Base-by-base conservation (phyloP, 2,797 vertebrate genomes). In the Salmo trutta region DNA sequence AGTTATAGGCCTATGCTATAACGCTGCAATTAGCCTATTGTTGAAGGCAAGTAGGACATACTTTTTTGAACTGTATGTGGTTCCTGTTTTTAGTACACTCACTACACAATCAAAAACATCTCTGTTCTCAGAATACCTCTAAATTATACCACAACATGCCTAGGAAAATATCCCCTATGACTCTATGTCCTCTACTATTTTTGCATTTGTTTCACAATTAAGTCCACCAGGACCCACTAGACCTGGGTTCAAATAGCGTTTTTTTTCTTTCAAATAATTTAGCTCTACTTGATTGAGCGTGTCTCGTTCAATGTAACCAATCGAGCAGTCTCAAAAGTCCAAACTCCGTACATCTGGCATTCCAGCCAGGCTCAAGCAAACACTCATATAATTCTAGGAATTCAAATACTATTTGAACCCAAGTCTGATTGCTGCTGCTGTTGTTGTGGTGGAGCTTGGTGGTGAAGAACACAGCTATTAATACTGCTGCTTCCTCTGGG, bases 391-490 rank as follows among this genome's bases (percentile, higher is more conserved):
- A 27, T 8, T 64, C 21, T 64, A 64, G 59, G 59, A 8, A 24
- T 64, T 64, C 0, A 64, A 64, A 24, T 64, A 64, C 21, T 64
- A 64, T 64, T 64, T 64, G 21, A 64, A 64, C 59, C 59, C 5
- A 64, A 21, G 10, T 27, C 59, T 64, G 59, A 27, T 4, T 51
- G 54, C 52, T 71, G 47, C 75, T 31, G 33, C 56, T 67, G 68
- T 77, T 83, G 81, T 77, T 75, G 73, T 71, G 27, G 19, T 68
- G 82, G 86, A 79, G 86, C 83, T 85, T 87, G 89, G 41, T 87
- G 81, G 89, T 82, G 85, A 87, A 79, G 85, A 89, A 79, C 80
- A 83, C 74, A 81, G 83, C 89, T 92, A 92, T 91, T 91, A 90
- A 91, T 91, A 88, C 79, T 75, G 77, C 78, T 75, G 77, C 82